phyloP scores from a whole-genome alignment of 2,113 vertebrate genomes.

The Pangasianodon gigas region DNA sequence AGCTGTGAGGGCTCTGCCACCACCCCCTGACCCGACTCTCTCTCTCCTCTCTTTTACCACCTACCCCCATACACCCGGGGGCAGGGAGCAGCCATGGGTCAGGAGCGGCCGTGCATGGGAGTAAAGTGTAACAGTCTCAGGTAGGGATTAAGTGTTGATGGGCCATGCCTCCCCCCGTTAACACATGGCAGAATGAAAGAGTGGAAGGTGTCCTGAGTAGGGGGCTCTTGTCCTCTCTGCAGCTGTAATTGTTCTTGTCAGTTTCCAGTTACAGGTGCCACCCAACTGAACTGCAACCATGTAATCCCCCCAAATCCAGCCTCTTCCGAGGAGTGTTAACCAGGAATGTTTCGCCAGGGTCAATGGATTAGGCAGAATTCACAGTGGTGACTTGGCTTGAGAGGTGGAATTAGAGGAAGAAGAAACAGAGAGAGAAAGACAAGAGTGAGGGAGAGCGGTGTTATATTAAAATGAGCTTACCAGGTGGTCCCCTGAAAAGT shows the following conservation, averaged over 20 bases:
- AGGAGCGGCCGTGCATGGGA: slow-evolving; percentile 42
- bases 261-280: slow-evolving; percentile 70
- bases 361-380: slow-evolving; percentile 75
- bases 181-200: slow-evolving; percentile 39
- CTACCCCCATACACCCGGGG: slow-evolving; percentile 39
- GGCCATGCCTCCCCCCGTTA: slow-evolving; percentile 25
- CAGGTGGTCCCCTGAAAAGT: slow-evolving; percentile 83
- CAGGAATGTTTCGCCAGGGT: slow-evolving; percentile 72
- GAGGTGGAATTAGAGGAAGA: slow-evolving; percentile 75
- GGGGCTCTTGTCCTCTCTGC: slow-evolving; percentile 56
- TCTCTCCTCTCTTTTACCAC: not conserved
- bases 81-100: slow-evolving; percentile 29
- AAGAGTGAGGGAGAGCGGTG: slow-evolving; percentile 59
- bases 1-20: slow-evolving; percentile 62
- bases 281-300: slow-evolving; percentile 75
- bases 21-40: slow-evolving; percentile 55
- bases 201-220: slow-evolving; percentile 50
- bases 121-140: slow-evolving; percentile 41
- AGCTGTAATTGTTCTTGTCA: slow-evolving; percentile 61
- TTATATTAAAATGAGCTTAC: slow-evolving; percentile 83
- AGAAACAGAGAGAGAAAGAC: slow-evolving; percentile 65
- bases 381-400: slow-evolving; percentile 74
- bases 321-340: slow-evolving; percentile 75
- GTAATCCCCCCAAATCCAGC: slow-evolving; percentile 78
- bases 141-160: slow-evolving; percentile 45